Conservation (phyloP, 2,888 invertebrate species). For the Sinohyriopsis cumingii region DNA sequence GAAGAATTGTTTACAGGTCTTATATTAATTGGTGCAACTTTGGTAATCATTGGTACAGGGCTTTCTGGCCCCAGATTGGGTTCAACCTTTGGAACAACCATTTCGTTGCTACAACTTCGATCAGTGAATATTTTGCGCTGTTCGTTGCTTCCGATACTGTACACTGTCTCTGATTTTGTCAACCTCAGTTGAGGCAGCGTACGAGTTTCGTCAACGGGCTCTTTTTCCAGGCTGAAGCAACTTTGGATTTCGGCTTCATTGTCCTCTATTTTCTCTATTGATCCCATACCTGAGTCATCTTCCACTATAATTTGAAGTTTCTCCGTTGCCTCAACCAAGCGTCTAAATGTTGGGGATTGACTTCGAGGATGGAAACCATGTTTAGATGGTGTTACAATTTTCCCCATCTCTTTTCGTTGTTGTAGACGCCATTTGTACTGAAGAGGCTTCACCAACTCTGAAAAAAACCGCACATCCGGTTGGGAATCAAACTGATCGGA, state of each 20-base stretch:
- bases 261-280: constrained; percentile 4
- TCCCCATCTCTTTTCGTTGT: constrained; percentile 31
- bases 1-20: no score
- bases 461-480: constrained; percentile 41
- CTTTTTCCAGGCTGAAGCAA: constrained; percentile 8
- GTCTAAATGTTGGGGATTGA: constrained; percentile 56
- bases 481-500: constrained; percentile 20
- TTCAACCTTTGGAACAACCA: no score
- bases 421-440: constrained; percentile 42
- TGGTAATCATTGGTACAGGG: no score
- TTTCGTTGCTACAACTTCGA: no score
- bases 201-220: no score
- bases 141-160: no score
- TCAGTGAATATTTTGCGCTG: no score
- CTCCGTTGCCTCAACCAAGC: constrained; percentile 50
- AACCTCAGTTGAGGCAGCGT: no score
- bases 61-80: no score
- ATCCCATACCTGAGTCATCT: constrained; percentile 7
- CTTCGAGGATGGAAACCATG: constrained; percentile 56
- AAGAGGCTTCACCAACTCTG: constrained; percentile 48
- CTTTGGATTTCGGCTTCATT: constrained; percentile 21
- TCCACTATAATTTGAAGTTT: constrained; percentile 37
- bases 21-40: no score
- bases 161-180: no score
- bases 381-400: constrained; percentile 50